Percentiles rank a stretch among this genome's conserved stretches.
These are phyloP conservation scores for Ctenodactylus gundi DNA, from an alignment of 2,113 vertebrate species.

Conservation along the genomic window DNA sequence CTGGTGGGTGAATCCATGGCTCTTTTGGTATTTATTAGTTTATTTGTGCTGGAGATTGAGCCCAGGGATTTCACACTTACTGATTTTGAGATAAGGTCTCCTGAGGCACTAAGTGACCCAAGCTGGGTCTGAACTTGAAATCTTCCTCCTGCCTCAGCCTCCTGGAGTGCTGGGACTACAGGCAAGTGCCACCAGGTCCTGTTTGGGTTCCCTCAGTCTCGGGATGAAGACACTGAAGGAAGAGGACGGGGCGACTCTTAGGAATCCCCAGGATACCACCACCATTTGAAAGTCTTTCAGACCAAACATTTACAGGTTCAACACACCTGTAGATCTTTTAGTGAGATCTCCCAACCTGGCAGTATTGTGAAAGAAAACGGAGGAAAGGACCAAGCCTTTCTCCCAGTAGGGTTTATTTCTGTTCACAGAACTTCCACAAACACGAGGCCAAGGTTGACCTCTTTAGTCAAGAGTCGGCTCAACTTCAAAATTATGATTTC, in stretches of 20 bases:
- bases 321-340: background rate
- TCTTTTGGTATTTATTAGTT: no score
- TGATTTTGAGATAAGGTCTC: no score
- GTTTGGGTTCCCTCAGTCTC: no score
- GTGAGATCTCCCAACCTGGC: background rate
- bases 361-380: background rate
- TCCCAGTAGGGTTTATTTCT: conserved; percentile 69
- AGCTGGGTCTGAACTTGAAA: no score
- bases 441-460: conserved; percentile 68
- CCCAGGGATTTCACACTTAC: no score
- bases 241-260: background rate
- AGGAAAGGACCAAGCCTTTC: background rate
- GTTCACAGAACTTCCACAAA: conserved; percentile 59
- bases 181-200: no score
- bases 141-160: no score
- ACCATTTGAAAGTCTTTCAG: background rate
- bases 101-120: no score
- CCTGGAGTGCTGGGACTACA: no score
- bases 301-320: background rate
- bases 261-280: background rate
- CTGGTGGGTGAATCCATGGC: background rate
- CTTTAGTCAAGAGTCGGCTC: conserved; percentile 72
- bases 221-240: background rate
- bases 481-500: conserved; percentile 78
- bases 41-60: no score